These are phyloP conservation scores for Baccha elongata DNA, from an alignment of 2,888 invertebrate species.

Conservation along the genomic window DNA sequence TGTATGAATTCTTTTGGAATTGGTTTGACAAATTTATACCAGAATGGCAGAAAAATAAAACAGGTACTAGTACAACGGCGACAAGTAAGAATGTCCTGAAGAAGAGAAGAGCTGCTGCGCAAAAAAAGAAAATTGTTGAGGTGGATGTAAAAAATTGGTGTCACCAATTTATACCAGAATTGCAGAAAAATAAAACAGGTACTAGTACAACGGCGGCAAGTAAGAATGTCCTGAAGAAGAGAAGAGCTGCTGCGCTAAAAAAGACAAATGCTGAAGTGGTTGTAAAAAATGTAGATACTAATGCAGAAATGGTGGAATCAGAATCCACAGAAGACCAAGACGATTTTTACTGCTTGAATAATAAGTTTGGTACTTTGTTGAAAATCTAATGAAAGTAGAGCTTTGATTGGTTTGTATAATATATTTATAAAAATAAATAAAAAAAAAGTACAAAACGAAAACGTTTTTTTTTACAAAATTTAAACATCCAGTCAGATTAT, in stretches of 20 bases:
- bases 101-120: constrained; percentile 77
- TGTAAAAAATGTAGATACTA: constrained; percentile 75
- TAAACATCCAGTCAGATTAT: too few relatives aligned
- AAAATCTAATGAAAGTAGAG: constrained; percentile 57
- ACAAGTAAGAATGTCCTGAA: constrained; percentile 77
- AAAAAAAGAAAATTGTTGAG: constrained; percentile 76
- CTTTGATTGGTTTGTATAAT: constrained; percentile 3
- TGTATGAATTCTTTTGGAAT: constrained; percentile 78
- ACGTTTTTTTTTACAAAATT: not conserved
- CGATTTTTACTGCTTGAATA: constrained; percentile 80
- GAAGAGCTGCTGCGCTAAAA: constrained; percentile 73
- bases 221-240: constrained; percentile 78
- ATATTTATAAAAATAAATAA: constrained; percentile 4
- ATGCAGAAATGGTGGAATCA: constrained; percentile 76
- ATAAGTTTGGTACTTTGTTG: constrained; percentile 80
- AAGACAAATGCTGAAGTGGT: not conserved
- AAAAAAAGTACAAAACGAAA: too few relatives aligned
- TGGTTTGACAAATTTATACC: constrained; percentile 80
- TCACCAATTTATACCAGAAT: constrained; percentile 77
- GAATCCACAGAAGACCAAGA: constrained; percentile 72
- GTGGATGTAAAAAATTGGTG: too few relatives aligned
- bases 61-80: constrained; percentile 57
- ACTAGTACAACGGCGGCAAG: constrained; percentile 68
- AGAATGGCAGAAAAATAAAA: constrained; percentile 75
- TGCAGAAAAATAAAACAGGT: constrained; percentile 75